phyloP scores from a whole-genome alignment of 2,797 vertebrate genomes.

The Vireo griseus region DNA sequence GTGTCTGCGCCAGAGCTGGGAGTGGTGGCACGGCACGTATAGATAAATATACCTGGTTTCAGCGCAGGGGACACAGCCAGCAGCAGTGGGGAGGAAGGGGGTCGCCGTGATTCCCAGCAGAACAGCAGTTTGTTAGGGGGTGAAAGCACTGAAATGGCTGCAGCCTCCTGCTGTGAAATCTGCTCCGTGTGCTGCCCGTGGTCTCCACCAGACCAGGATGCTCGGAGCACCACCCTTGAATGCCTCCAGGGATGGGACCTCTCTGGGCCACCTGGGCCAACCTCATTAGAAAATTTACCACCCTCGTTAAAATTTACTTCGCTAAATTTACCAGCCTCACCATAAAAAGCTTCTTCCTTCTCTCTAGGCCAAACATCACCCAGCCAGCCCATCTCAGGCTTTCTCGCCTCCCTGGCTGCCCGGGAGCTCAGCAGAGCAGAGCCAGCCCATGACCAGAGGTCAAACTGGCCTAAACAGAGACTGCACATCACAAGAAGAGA shows the following conservation, averaged over 20 bases:
- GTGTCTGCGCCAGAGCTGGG: background rate
- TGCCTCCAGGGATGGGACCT: background rate
- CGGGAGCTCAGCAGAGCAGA: background rate
- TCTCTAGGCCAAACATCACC: rapidly evolving
- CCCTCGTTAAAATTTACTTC: rapidly evolving
- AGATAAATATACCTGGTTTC: rapidly evolving
- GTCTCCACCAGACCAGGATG: background rate
- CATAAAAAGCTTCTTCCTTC: rapidly evolving
- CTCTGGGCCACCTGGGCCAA: background rate
- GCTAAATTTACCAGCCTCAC: rapidly evolving
- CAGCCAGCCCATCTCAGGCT: rapidly evolving
- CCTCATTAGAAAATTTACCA: rapidly evolving
- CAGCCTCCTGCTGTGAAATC: rapidly evolving
- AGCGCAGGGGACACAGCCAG: rapidly evolving
- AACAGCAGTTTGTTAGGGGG: background rate
- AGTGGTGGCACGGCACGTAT: rapidly evolving
- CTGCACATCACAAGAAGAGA: background rate
- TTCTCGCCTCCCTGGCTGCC: rapidly evolving
- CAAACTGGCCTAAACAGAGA: rapidly evolving
- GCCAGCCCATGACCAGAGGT: background rate
- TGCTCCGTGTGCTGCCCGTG: rapidly evolving
- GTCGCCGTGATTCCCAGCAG: background rate
- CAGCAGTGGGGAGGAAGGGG: no score
- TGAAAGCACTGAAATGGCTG: background rate
- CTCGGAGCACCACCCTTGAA: rapidly evolving